These are phyloP conservation scores for Quadriops clusia DNA, from an alignment of 2,888 invertebrate genomes.

Conservation along the genomic window DNA sequence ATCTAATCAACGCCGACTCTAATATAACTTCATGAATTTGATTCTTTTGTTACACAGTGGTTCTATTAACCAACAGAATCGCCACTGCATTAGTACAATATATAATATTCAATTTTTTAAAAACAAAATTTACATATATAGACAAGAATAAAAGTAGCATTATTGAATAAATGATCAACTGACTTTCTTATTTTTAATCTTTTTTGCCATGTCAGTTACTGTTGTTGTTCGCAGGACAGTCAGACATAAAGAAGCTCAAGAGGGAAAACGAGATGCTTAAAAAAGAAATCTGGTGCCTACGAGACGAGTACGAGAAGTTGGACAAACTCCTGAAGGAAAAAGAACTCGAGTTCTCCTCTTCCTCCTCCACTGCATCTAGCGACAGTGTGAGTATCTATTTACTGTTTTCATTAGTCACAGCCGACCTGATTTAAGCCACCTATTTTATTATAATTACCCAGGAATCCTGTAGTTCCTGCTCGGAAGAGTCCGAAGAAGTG, in stretches of 20 bases:
- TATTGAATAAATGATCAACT: too few relatives aligned
- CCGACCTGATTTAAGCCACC: conserved; percentile 3
- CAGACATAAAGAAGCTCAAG: conserved; percentile 78
- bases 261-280: conserved; percentile 80
- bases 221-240: conserved; percentile 53
- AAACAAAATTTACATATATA: too few relatives aligned
- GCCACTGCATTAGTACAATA: too few relatives aligned
- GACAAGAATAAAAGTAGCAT: too few relatives aligned
- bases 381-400: conserved; percentile 33
- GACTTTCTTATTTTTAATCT: too few relatives aligned
- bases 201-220: too few relatives aligned
- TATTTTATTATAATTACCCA: conserved; percentile 12
- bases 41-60: too few relatives aligned
- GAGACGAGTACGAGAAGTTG: conserved; percentile 80
- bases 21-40: too few relatives aligned
- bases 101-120: too few relatives aligned
- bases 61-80: too few relatives aligned
- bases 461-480: conserved; percentile 32
- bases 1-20: too few relatives aligned
- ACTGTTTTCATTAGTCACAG: neutral
- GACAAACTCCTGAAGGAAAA: conserved; percentile 62
- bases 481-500: conserved; percentile 33
- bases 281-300: conserved; percentile 73
- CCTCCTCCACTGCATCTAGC: conserved; percentile 46
- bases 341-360: conserved; percentile 32